Conservation (phyloP, 2,888 invertebrate species). For the Eustalomyia histrio region DNA sequence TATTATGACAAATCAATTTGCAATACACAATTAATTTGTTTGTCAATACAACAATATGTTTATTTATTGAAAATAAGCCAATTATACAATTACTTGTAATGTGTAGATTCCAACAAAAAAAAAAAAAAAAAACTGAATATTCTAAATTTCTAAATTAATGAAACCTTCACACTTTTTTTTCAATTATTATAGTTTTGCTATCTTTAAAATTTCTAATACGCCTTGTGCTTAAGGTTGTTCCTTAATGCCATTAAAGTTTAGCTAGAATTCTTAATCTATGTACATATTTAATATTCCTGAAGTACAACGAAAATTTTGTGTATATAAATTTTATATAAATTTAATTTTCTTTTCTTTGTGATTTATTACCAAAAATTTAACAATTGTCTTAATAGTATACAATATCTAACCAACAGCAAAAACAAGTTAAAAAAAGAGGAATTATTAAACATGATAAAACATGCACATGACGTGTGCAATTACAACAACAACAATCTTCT, state of each 20-base stretch:
- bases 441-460: slow-evolving; percentile 51
- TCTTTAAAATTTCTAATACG: neutral
- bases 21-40: no score
- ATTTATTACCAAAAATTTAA: slow-evolving; percentile 43
- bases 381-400: slow-evolving; percentile 38
- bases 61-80: no score
- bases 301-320: slow-evolving; percentile 23
- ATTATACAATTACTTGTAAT: no score
- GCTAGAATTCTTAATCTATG: neutral
- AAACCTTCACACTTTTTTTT: no score
- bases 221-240: neutral
- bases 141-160: no score
- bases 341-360: slow-evolving; percentile 26
- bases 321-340: slow-evolving; percentile 24
- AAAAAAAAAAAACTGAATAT: no score
- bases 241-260: neutral
- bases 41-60: no score
- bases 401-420: neutral
- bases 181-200: no score
- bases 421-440: slow-evolving; percentile 17
- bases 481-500: slow-evolving; percentile 30
- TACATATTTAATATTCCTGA: slow-evolving; percentile 43
- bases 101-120: no score
- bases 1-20: no score
- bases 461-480: slow-evolving; percentile 50